A percentile compares a stretch with the other conserved stretches of the same genome.
These are phyloP conservation scores for Channa striata DNA, from an alignment of 2,797 vertebrate species.

Conservation along the genomic window DNA sequence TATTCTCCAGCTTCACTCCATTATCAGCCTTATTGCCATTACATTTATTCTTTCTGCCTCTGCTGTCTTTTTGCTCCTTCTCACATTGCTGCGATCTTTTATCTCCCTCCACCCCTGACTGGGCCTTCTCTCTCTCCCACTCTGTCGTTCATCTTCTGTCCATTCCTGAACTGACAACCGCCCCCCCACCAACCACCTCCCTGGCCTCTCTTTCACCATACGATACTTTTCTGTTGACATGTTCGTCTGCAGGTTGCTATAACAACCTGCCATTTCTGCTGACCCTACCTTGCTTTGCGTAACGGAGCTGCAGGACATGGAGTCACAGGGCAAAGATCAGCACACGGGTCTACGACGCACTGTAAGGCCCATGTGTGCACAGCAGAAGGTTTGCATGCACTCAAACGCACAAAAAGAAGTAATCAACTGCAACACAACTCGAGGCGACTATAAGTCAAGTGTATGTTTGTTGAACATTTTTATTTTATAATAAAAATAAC, in stretches of 20 bases:
- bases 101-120: constrained; percentile 14
- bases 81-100: constrained; percentile 27
- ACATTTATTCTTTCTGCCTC: background rate
- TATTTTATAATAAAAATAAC: constrained; percentile 87
- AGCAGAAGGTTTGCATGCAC: background rate
- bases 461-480: constrained; percentile 66
- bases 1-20: background rate
- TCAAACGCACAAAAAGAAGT: constrained; percentile 1
- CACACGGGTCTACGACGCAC: constrained; percentile 9
- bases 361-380: background rate
- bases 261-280: constrained; percentile 73
- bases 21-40: background rate
- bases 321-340: constrained; percentile 39
- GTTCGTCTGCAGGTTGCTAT: constrained; percentile 64
- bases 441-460: background rate
- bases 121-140: constrained; percentile 41
- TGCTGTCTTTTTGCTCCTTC: background rate
- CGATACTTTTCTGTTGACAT: constrained; percentile 78
- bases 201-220: constrained; percentile 79
- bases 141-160: constrained; percentile 55
- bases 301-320: constrained; percentile 53
- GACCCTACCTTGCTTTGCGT: constrained; percentile 61
- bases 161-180: constrained; percentile 65
- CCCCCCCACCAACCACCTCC: constrained; percentile 15
- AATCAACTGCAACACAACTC: background rate